Evolutionary conservation across 2,113 vertebrate genomes (phyloP).

Genomic region (Indicator maculatus): DNA sequence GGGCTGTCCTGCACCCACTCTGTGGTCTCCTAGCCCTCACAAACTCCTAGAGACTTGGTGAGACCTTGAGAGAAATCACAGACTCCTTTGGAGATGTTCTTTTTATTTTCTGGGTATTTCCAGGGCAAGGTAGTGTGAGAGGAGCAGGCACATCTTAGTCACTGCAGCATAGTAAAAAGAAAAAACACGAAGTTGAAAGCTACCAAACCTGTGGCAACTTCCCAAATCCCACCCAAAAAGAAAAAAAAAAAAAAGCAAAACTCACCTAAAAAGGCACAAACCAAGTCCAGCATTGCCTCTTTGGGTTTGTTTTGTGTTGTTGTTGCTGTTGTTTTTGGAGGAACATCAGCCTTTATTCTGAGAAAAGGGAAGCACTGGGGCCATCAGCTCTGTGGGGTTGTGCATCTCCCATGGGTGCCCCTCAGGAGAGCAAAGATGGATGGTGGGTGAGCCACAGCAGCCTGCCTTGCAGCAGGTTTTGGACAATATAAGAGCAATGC

Average conservation of each 20-base stretch:
- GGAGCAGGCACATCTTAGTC: constrained; percentile 37
- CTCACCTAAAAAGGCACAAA: constrained; percentile 34
- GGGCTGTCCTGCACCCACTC: background rate
- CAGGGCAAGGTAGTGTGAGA: constrained; percentile 23
- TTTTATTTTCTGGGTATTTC: constrained; percentile 62
- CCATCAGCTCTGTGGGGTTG: background rate
- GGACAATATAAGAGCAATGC: background rate
- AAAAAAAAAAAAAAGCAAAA: constrained; percentile 19
- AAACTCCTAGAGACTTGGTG: rapidly evolving
- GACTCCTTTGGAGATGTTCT: background rate
- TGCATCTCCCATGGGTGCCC: background rate
- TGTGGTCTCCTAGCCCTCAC: rapidly evolving
- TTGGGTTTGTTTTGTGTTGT: background rate
- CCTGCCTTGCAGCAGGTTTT: background rate
- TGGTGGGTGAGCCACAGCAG: background rate
- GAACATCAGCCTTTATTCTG: background rate
- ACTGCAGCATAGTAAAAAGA: constrained; percentile 72
- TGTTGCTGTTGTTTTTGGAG: constrained; percentile 28
- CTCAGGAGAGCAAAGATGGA: background rate
- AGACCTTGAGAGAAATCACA: background rate
- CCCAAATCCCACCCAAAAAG: constrained; percentile 69
- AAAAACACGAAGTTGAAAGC: constrained; percentile 76
- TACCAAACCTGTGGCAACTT: constrained; percentile 57
- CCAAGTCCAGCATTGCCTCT: background rate
- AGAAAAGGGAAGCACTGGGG: constrained; percentile 73